Evolutionary conservation across 2,888 invertebrate genomes (phyloP), one percentile per base, ranked within the genome.

Genomic region (Notodonta ziczac): DNA sequence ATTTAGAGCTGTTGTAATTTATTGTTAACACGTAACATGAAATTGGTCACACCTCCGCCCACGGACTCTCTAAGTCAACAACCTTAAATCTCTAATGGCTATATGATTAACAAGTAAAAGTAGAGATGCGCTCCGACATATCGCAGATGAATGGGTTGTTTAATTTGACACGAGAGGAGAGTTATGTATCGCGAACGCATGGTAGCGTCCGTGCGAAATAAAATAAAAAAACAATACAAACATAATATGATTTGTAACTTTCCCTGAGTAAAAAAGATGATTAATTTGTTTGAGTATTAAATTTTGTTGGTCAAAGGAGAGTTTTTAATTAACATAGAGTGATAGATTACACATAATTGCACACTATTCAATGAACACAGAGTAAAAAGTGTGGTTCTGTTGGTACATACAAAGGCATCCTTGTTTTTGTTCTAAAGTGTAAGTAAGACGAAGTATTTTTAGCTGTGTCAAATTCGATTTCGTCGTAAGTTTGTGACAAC

Each of bases 121-220:
- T 54, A 4, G n/a, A 42, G 56, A 56, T 56, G 16, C 12, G 24
- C 24, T 44, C 44, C 56, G 56, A 56, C 56, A 44, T 44, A 56
- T 56, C 56, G 39, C n/a, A 56, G 56, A 56, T 56, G 56, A 81
- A 85, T 84, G 80, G 77, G 79, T 81, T 80, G 79, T 80, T 83
- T 80, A 79, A 83, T 80, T 82, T 73, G 62, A 76, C 75, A 70
- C 73, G 69, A 68, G 75, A 82, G 76, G 84, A 83, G 83, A 24
- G 57, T 64, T 58, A 56, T 59, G 61, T 73, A 68, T 76, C 46
- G 10, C 46, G 24, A 24, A 24, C 24, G 24, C 24, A 24, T 24
- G 24, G 24, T 24, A 24, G 59, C 59, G 54, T 69, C 64, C 83
- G 85, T 85, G 85, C 83, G 83, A 86, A 87, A 78, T 69, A 67